These are phyloP conservation scores for Gymnocheta viridis DNA, from an alignment of 2,888 invertebrate species.

Conservation along the genomic window DNA sequence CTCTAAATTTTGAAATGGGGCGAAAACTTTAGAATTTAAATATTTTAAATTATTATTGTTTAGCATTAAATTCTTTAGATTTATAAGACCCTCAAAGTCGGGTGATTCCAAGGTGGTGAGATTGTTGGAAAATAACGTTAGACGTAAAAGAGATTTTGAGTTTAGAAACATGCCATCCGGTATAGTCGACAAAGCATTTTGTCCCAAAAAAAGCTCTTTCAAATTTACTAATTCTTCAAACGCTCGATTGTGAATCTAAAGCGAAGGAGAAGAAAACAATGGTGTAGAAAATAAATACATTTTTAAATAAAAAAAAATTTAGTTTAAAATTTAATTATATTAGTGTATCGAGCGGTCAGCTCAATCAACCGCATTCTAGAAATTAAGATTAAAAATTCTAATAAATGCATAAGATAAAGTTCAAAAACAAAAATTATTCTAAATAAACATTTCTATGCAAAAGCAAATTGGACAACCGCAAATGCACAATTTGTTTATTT, in stretches of 20 bases:
- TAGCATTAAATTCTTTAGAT: constrained; percentile 84
- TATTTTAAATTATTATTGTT: constrained; percentile 84
- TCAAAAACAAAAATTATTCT: no score
- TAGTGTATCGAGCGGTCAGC: no score
- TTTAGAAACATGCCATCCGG: constrained; percentile 82
- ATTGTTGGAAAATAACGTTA: constrained; percentile 84
- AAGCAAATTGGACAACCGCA: no score
- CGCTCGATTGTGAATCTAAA: constrained; percentile 80
- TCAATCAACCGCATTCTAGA: no score
- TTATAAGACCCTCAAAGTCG: constrained; percentile 82
- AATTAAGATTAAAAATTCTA: no score
- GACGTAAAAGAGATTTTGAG: constrained; percentile 81
- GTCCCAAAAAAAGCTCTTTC: constrained; percentile 83
- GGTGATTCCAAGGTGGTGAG: constrained; percentile 81
- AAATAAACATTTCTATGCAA: no score
- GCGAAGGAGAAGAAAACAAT: background rate
- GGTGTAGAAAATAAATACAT: no score
- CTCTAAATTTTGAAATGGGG: constrained; percentile 81
- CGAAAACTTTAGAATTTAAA: constrained; percentile 82
- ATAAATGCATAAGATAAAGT: no score
- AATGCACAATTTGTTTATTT: no score
- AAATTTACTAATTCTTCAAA: constrained; percentile 82
- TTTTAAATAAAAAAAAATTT: no score
- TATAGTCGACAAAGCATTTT: constrained; percentile 83
- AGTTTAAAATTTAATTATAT: no score